These are phyloP conservation scores for Metallyticus violacea DNA, from an alignment of 2,888 invertebrate species.

Conservation along the genomic window DNA sequence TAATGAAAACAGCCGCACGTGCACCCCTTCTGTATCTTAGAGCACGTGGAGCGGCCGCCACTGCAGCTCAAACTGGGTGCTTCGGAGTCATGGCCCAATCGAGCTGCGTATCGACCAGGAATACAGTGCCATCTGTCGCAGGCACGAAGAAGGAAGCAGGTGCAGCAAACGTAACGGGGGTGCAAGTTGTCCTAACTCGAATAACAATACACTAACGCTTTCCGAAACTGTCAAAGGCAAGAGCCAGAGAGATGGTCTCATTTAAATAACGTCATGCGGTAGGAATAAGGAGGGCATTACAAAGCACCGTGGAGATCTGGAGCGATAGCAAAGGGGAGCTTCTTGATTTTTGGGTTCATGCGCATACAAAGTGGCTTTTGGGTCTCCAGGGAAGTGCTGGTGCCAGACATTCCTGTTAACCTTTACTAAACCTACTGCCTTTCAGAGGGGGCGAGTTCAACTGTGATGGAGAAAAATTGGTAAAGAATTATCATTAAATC, in stretches of 20 bases:
- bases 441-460: no score
- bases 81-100: background rate
- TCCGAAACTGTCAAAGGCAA: background rate
- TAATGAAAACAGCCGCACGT: no score
- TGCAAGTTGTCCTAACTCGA: background rate
- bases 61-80: background rate
- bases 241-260: background rate
- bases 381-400: background rate
- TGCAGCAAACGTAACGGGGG: background rate
- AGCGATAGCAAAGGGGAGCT: background rate
- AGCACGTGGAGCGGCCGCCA: background rate
- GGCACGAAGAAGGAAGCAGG: background rate
- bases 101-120: background rate
- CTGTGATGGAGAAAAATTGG: no score
- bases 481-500: no score
- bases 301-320: background rate
- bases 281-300: background rate
- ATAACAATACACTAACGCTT: background rate
- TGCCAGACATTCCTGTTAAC: no score
- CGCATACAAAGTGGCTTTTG: background rate
- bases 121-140: background rate
- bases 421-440: no score
- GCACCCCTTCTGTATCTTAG: no score
- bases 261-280: background rate
- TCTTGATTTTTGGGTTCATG: background rate